These are phyloP conservation scores for Dioctria rufipes DNA, from an alignment of 2,888 invertebrate species.

Conservation along the genomic window DNA sequence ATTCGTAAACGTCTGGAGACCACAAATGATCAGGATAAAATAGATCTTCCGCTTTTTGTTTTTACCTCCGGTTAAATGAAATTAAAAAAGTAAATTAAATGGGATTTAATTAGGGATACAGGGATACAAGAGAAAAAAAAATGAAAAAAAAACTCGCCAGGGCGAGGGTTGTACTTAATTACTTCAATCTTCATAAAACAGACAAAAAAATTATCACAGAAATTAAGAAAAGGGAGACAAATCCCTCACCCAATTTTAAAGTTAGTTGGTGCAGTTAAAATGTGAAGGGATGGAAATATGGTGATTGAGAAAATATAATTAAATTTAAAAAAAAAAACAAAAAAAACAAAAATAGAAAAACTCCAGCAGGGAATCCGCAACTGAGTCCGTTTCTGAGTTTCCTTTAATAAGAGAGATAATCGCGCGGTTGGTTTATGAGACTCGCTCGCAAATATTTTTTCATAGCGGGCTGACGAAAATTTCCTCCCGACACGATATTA, in stretches of 20 bases:
- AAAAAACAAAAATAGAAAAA: constrained; percentile 12
- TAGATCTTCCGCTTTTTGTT: neutral
- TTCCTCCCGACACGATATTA: constrained; percentile 16
- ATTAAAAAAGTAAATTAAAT: constrained; percentile 43
- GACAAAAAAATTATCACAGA: constrained; percentile 1
- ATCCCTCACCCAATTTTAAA: constrained; percentile 11
- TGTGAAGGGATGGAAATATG: constrained; percentile 1
- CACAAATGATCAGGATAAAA: constrained; percentile 32
- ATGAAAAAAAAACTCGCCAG: neutral
- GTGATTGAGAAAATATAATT: neutral
- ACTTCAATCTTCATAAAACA: constrained; percentile 22
- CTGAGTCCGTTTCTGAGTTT: neutral
- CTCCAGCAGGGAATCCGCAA: neutral
- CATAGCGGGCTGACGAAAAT: constrained; percentile 41
- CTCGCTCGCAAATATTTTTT: neutral
- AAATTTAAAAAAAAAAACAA: constrained; percentile 1
- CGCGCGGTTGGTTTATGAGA: constrained; percentile 9
- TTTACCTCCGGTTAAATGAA: constrained; percentile 1
- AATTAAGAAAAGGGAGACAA: constrained; percentile 41
- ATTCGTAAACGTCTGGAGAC: constrained; percentile 12
- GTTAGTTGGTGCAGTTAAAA: constrained; percentile 19
- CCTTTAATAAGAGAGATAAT: neutral
- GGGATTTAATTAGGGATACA: constrained; percentile 28
- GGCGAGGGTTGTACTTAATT: constrained; percentile 15
- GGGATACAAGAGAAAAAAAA: neutral